Conservation (phyloP, 2,888 invertebrate species). For the Pristionchus maxplancki region DNA sequence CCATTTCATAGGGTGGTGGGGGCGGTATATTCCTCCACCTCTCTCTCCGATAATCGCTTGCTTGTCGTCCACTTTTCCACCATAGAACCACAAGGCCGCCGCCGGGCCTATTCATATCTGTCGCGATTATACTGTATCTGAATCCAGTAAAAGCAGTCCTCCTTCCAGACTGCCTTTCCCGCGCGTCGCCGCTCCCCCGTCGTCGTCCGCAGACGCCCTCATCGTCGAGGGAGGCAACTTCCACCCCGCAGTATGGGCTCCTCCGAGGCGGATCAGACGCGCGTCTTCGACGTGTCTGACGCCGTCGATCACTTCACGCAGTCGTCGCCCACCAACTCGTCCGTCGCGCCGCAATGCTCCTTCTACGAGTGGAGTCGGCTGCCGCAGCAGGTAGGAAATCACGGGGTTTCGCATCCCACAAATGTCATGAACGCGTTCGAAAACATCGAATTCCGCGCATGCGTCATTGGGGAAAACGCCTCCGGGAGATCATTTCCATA, state of each 20-base stretch:
- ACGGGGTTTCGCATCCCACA: neutral
- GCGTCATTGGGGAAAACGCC: too few species aligned
- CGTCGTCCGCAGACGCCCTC: neutral
- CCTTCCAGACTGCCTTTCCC: neutral
- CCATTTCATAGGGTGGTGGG: neutral
- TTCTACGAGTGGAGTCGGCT: constrained; percentile 75
- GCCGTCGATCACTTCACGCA: neutral
- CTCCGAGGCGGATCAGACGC: neutral
- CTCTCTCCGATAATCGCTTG: neutral
- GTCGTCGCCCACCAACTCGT: constrained; percentile 1
- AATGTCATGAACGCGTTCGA: too few species aligned
- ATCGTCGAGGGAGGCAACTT: neutral
- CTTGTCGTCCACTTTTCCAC: neutral
- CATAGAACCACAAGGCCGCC: neutral
- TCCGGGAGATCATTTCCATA: too few species aligned
- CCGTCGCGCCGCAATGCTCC: constrained; percentile 60
- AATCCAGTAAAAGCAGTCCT: neutral
- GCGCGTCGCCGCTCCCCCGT: neutral
- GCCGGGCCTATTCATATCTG: neutral
- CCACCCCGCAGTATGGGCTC: constrained; percentile 6
- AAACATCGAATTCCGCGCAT: too few species aligned
- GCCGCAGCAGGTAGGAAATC: constrained; percentile 60
- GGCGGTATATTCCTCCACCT: neutral
- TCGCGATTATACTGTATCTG: neutral
- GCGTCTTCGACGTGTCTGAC: neutral